Evolutionary conservation across 2,888 invertebrate genomes (phyloP), one percentile per base, ranked within the genome.

Genomic region (Electrophaes corylata): DNA sequence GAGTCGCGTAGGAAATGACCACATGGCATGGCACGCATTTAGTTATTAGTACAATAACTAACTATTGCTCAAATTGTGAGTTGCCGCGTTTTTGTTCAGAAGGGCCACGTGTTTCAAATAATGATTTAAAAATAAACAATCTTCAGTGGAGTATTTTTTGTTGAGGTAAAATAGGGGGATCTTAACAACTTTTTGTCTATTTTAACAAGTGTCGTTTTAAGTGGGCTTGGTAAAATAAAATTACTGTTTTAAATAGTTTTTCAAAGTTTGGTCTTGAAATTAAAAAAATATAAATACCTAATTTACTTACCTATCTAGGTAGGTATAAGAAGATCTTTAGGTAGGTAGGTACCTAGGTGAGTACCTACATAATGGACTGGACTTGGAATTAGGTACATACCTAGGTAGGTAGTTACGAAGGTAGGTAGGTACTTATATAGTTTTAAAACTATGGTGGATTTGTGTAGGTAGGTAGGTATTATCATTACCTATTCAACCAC

Each of bases 21-120:
- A 91, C 88, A 89, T 89, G 88, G 87, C 88, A 89, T 89, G 88
- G 87, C 81, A 82, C 81, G 84, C 83, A 83, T 84, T 84, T 74
- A 74, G 76, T 84, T 80, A 72, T 78, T 39, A 62, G 73, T 79
- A 81, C 79, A 79, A 87, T 83, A 79, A 87, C 83, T 83, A 79
- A 87, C 83, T 76, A 84, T 86, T 89, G 84, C 85, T 84, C 81
- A 86, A 86, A 85, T 80, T 83, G 72, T 75, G 75, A 79, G 75
- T 86, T 88, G 79, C 76, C 87, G 88, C 83, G 83, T 85, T 89
- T 89, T 88, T 88, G 78, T 87, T 76, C 50, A 57, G 62, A 49
- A 53, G 64, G 65, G 81, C 85, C 87, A 86, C 88, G 86, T 88
- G 88, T 86, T 83, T 71, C 53, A 63, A 74, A 72, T 77, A 73